Conservation (phyloP, 1,140 invertebrate species). For the Octopus sinensis region DNA sequence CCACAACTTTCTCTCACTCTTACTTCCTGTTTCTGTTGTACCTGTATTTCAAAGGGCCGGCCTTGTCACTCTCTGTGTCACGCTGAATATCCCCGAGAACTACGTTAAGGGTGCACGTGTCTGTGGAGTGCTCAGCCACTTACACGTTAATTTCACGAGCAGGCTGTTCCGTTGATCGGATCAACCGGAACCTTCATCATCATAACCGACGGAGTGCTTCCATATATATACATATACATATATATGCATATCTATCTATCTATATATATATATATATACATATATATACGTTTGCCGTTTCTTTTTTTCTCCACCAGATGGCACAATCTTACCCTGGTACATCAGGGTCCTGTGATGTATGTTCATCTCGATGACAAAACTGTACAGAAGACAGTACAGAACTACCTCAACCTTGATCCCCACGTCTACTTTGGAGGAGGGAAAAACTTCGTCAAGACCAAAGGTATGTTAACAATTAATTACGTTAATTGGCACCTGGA, state of each 20-base stretch:
- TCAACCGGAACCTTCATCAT: too few species aligned
- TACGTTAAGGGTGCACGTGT: too few species aligned
- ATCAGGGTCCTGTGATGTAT: conserved; percentile 69
- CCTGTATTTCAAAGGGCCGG: too few species aligned
- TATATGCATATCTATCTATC: conserved; percentile 12
- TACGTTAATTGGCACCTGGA: too few species aligned
- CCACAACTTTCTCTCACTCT: too few species aligned
- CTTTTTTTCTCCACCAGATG: conserved; percentile 65
- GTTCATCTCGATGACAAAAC: conserved; percentile 70
- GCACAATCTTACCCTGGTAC: conserved; percentile 85
- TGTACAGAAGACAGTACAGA: conserved; percentile 63
- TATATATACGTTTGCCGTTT: conserved; percentile 61
- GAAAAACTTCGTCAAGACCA: conserved; percentile 58
- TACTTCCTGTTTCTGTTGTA: too few species aligned
- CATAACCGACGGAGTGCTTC: neutral
- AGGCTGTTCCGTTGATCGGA: too few species aligned
- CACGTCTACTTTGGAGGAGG: conserved; percentile 88
- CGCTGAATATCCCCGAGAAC: too few species aligned
- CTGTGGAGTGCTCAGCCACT: too few species aligned
- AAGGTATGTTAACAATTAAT: conserved; percentile 40
- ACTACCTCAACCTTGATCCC: conserved; percentile 84
- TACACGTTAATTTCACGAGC: too few species aligned
- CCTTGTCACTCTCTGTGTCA: too few species aligned
- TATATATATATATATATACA: conserved; percentile 8
- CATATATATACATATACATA: neutral